Evolutionary conservation across 1,140 invertebrate genomes (phyloP).

Genomic region (Cyphomyrmex costatus): DNA sequence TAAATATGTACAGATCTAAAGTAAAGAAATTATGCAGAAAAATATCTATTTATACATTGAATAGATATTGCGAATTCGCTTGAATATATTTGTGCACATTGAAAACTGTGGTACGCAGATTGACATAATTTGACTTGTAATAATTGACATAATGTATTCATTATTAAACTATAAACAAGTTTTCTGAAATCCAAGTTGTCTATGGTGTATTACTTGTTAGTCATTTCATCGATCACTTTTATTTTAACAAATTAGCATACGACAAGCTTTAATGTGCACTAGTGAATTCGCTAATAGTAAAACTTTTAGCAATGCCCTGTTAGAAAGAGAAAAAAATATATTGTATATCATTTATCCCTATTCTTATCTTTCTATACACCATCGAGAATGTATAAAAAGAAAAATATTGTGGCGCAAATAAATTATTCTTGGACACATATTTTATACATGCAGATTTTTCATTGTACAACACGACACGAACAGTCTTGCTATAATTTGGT

Average conservation of each 20-base stretch:
- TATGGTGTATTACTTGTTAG: not conserved
- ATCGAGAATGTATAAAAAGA: conserved; percentile 61
- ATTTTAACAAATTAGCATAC: not conserved
- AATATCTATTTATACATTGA: conserved; percentile 74
- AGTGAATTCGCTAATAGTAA: conserved; percentile 35
- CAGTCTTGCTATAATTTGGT: conserved; percentile 15
- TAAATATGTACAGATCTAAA: conserved; percentile 82
- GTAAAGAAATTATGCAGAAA: conserved; percentile 61
- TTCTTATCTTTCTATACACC: conserved; percentile 68
- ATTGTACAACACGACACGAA: conserved; percentile 51
- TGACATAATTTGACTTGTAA: not conserved
- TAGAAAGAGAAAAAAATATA: conserved; percentile 58
- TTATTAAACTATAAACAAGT: not conserved
- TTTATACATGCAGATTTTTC: conserved; percentile 71
- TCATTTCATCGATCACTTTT: not conserved
- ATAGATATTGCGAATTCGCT: conserved; percentile 39
- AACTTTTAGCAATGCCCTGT: conserved; percentile 52
- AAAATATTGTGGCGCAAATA: conserved; percentile 70
- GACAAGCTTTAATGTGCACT: conserved; percentile 18
- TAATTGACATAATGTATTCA: not conserved
- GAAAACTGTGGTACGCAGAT: not conserved
- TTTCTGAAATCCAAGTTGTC: not conserved
- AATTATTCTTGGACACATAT: conserved; percentile 75
- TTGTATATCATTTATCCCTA: conserved; percentile 65
- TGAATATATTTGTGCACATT: conserved; percentile 6